Evolutionary conservation across 2,888 invertebrate species (phyloP).

Genomic region (Empis livida): DNA sequence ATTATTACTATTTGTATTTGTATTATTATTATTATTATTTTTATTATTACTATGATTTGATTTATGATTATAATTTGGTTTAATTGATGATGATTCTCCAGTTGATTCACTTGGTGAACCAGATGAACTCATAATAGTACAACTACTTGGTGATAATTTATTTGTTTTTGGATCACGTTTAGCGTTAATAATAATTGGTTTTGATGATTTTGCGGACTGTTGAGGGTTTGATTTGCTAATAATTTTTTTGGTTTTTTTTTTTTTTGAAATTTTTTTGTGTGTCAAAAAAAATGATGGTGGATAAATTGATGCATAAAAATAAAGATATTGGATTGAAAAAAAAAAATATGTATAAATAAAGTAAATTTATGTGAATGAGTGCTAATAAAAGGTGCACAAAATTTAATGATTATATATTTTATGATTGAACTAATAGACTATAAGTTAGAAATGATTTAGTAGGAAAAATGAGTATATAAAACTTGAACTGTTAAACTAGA

Average conservation of each 20-base stretch:
- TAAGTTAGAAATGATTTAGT: no score
- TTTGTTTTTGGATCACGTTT: slow-evolving; percentile 6
- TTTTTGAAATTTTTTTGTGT: background rate
- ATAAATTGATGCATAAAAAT: no score
- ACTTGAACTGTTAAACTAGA: no score
- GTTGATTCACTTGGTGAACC: slow-evolving; percentile 8
- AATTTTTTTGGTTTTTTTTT: background rate
- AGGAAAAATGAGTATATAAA: no score
- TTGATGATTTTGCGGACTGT: slow-evolving; percentile 3
- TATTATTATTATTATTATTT: background rate
- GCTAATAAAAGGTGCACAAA: no score
- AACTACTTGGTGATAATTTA: slow-evolving; percentile 6
- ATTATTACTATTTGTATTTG: background rate
- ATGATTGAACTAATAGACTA: no score
- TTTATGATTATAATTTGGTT: slow-evolving; percentile 5
- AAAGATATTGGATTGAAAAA: no score
- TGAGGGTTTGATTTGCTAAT: background rate
- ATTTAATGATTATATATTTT: no score
- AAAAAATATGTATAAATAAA: no score
- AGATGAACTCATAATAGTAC: slow-evolving; percentile 9
- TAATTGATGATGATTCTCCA: background rate
- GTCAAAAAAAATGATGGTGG: no score
- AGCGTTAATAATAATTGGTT: slow-evolving; percentile 4
- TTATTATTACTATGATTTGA: background rate
- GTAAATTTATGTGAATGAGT: no score